Base-by-base conservation (phyloP, 2,113 vertebrate genomes). In the Pteronura brasiliensis region DNA sequence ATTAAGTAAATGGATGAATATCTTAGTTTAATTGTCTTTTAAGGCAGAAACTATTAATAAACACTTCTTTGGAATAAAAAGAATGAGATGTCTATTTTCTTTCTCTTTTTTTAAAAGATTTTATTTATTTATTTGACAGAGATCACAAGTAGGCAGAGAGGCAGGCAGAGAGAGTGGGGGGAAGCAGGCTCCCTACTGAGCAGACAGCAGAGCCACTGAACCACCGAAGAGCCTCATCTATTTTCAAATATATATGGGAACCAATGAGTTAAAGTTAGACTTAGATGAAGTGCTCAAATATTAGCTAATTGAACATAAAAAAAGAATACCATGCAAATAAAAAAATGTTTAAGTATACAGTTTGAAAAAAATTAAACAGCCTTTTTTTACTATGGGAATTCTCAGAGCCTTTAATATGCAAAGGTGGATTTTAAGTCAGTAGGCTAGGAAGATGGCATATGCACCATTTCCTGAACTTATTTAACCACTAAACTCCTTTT, bases 161-260 rank as follows among this genome's bases (percentile, higher is more conserved):
- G 49, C 49, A 52, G 49, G 49, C 49, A 15, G 47, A 14, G 14
- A 5, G 15, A 14, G 49, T n/a, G 3, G 52, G 52, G 17, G 52
- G 52, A 18, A 55, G 4, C 52, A 55, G 52, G 52, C 17, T 55
- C 52, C 52, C 52, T 18, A 5, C 52, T 55, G 52, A 55, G 52
- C 52, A 55, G 52, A 55, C 5, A 55, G 52, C 47, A 14, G 47
- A 49, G 47, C 52, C 52, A 55, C 52, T 18, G 52, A 55, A 4
- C 52, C 52, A 55, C 17, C 52, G 5, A 6, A 55, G 52, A 55
- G 52, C 52, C 52, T 55, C 52, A 55, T 52, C 49, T 52, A 44
- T 90, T 90, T 90, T 90, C 79, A 96, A 79, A 34, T 86, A 55
- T 9, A 14, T 71, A 13, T 42, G 57, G 59, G 86, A 96, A 93